phyloP scores from a whole-genome alignment of 2,888 invertebrate species.

The Sinhomidia bicolor region DNA sequence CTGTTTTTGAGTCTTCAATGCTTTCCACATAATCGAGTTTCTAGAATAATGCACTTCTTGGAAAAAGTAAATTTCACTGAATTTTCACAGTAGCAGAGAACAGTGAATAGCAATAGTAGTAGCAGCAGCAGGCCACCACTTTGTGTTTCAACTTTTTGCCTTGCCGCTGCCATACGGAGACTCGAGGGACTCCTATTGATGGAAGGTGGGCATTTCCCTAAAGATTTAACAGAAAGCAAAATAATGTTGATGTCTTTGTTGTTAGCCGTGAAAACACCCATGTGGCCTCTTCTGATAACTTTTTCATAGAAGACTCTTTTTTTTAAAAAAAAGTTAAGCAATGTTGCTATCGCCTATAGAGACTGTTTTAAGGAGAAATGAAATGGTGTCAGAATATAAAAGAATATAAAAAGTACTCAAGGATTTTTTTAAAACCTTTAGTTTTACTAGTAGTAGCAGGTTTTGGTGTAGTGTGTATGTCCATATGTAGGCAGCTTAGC shows the following conservation, averaged over 20 bases:
- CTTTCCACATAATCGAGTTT: neutral
- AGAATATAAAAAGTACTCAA: too few relatives aligned
- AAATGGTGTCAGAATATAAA: too few relatives aligned
- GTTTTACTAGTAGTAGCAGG: too few relatives aligned
- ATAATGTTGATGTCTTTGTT: neutral
- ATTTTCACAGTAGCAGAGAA: too few relatives aligned
- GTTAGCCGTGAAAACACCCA: slow-evolving; percentile 12
- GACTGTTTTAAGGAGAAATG: too few relatives aligned
- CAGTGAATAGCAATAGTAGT: too few relatives aligned
- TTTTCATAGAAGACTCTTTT: too few relatives aligned
- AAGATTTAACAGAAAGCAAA: slow-evolving; percentile 18
- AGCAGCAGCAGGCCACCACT: too few relatives aligned
- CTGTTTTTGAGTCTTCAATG: neutral
- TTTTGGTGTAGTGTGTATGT: too few relatives aligned
- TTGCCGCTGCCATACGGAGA: neutral
- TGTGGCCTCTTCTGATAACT: slow-evolving; percentile 12
- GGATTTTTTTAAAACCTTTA: too few relatives aligned
- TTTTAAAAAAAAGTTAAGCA: neutral
- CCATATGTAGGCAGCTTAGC: too few relatives aligned
- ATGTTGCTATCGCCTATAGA: neutral
- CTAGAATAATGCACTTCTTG: neutral
- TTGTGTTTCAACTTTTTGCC: neutral
- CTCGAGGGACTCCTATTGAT: neutral
- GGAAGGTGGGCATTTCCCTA: slow-evolving; percentile 9
- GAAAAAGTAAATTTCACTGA: neutral